Evolutionary conservation across 1,140 invertebrate genomes (phyloP), one percentile per base, ranked within the genome.

Genomic region (Planococcus citri): DNA sequence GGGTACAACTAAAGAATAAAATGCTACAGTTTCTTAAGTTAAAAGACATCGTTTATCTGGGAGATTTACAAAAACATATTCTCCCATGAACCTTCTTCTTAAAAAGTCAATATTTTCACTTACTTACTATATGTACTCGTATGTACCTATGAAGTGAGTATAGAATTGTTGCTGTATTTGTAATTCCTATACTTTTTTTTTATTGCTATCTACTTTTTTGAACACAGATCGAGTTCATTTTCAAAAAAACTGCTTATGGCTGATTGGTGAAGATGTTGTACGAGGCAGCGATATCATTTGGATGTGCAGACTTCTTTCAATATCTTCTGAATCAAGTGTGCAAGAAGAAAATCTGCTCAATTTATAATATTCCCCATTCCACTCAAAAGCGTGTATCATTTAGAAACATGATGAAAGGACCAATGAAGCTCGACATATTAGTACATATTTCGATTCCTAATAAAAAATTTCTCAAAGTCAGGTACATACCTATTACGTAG

Each of bases 61-160:
- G 86, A 17, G 86, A 87, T n/a, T 1, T 80, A 84, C 0, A 82
- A 85, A 71, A 78, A 88, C 0, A 78, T 90, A 27, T 78, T 92
- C 1, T 84, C 88, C 70, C 82, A n/a, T 96, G 29, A 88, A 88
- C 71, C 79, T 94, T 70, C 93, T 94, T 0, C 86, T 87, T 73
- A 86, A 92, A 25, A 92, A 88, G 75, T 90, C 72, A 92, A 96
- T 77, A 87, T 96, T 58, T 82, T 94, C 72, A 83, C 86, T 70
- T 87, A 74, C 17, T 4, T n/a, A 51, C 12, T 6, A 6, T 12
- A 6, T n/a, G n/a, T n/a, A 33, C 29, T 33, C 4, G 29, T 12
- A 6, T 33, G 29, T 33, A 3, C n/a, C n/a, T n/a, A n/a, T n/a
- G n/a, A 3, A 33, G 3, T 12, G 29, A 12, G 4, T 6, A 3